phyloP scores from a whole-genome alignment of 2,888 invertebrate species.

The Celastrina argiolus region DNA sequence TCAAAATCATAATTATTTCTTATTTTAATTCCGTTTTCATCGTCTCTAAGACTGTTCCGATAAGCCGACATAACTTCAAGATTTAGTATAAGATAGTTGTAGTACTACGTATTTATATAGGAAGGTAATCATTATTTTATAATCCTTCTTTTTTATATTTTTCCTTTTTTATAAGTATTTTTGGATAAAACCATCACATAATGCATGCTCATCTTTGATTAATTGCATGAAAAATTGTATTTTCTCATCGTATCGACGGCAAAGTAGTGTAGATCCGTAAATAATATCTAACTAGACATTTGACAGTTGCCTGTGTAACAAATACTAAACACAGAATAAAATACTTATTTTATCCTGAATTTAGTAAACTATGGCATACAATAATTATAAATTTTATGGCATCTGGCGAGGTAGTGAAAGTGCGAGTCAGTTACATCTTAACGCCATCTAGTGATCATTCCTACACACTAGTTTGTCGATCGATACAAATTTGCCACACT shows the following conservation, averaged over 20 bases:
- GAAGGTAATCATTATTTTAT: background rate
- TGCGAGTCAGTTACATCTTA: too few species aligned
- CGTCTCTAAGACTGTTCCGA: background rate
- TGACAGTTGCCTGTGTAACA: too few species aligned
- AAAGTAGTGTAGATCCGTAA: background rate
- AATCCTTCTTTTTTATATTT: background rate
- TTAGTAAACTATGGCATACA: too few species aligned
- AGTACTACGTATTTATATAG: conserved; percentile 20
- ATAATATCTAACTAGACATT: too few species aligned
- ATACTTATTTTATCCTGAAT: too few species aligned
- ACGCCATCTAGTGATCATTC: background rate
- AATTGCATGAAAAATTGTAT: background rate
- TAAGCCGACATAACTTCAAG: background rate
- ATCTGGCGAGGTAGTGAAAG: too few species aligned
- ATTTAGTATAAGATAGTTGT: conserved; percentile 17
- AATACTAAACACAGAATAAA: too few species aligned
- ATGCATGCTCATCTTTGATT: background rate
- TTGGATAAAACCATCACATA: background rate
- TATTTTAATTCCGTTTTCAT: background rate
- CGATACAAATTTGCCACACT: background rate
- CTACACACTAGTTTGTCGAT: background rate
- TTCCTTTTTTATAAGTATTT: background rate
- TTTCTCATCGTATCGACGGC: background rate
- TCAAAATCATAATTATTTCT: background rate
- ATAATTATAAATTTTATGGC: too few species aligned